Base-by-base conservation (phyloP, 2,797 vertebrate species). In the Kryptolebias ocellatus region DNA sequence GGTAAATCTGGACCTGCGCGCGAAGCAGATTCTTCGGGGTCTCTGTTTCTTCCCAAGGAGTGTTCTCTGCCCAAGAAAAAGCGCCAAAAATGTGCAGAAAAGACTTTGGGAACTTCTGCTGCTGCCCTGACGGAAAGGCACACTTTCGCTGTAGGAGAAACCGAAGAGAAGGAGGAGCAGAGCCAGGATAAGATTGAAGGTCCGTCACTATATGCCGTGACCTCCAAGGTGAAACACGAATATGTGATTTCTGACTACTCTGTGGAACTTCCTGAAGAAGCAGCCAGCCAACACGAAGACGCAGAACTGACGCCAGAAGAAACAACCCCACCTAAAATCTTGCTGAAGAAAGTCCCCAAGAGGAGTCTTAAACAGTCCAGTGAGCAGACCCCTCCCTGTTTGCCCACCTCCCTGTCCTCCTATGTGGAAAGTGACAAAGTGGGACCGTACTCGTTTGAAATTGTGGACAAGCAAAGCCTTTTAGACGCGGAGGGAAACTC, bases 181-280 rank as follows among this genome's bases (percentile, higher is more conserved):
- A 95, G 94, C 83, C 95, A 92, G 73, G 90, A 92, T 76, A 98
- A 96, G 89, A 94, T 91, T 2, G 96, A 97, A 90, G 95, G 95
- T 78, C 92, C 97, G 89, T 95, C 96, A 78, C 94, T 99, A 54
- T 99, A 95, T 54, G 90, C 94, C 4, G 92, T 95, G 53, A 93
- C 95, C 83, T 95, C 97, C 83, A 99, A 99, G 93, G 96, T 99
- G 37, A 99, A 99, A 89, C 96, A 99, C 12, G 98, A 99, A 60
- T 99, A 98, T 11, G 96, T 98, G 87, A 95, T 99, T 29, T 93
- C 96, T 0, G 97, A 97, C 76, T 99, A 99, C 49, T 94, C 96
- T 0, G 95, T 98, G 42, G 97, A 97, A 63, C 95, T 98, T 83
- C 95, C 96, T 0, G 96, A 96, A 83, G 95, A 96, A 69, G 92